These are phyloP conservation scores for Callipepla californica DNA, from an alignment of 2,113 vertebrate species.

Conservation along the genomic window DNA sequence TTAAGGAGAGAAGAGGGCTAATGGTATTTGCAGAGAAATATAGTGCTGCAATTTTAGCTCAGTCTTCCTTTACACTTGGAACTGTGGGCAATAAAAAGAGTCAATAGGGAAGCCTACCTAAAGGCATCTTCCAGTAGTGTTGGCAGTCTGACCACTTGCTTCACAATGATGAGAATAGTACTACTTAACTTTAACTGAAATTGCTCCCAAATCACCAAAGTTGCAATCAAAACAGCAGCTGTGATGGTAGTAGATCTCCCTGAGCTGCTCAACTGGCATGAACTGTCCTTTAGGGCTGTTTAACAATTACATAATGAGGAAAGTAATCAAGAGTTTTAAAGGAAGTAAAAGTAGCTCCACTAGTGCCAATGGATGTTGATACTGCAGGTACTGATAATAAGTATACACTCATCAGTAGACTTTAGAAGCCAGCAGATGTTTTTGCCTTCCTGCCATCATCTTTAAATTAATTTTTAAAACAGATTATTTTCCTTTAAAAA, in stretches of 20 bases:
- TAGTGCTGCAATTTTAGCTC: neutral
- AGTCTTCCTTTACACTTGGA: neutral
- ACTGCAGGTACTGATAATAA: neutral
- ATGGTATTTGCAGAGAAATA: neutral
- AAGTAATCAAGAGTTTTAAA: neutral
- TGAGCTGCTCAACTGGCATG: neutral
- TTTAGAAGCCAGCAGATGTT: neutral
- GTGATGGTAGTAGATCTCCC: neutral
- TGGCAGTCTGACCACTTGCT: neutral
- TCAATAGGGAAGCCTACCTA: neutral
- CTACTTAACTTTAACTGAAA: neutral
- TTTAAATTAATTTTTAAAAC: neutral
- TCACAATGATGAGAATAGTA: neutral
- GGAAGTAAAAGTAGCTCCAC: neutral
- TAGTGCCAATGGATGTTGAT: accelerated
- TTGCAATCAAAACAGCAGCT: neutral
- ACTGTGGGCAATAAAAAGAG: neutral
- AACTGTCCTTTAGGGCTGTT: accelerated
- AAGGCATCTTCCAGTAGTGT: neutral
- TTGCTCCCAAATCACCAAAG: neutral
- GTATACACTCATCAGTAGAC: accelerated
- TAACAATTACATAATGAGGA: neutral
- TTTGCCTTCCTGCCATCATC: neutral
- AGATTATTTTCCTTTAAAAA: neutral
- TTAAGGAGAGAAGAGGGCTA: neutral